Conservation (phyloP, 2,888 invertebrate genomes). For the Apoda limacodes region DNA sequence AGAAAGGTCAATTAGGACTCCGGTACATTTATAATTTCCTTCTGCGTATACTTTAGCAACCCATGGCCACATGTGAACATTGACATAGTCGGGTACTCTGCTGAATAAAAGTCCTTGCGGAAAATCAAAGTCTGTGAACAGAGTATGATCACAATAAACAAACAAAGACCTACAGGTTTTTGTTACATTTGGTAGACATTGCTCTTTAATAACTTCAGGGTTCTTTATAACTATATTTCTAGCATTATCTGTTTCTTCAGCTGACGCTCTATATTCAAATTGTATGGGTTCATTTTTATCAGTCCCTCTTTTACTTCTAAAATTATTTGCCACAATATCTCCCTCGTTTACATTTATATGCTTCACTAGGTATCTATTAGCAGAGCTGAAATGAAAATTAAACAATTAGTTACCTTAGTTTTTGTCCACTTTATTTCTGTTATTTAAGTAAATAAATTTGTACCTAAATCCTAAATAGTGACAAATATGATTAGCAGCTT, state of each 20-base stretch:
- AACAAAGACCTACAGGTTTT: slow-evolving; percentile 66
- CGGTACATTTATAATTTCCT: slow-evolving; percentile 77
- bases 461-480: slow-evolving; percentile 76
- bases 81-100: slow-evolving; percentile 23
- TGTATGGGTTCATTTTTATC: slow-evolving; percentile 32
- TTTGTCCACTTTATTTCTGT: too few species aligned
- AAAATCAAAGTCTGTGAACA: slow-evolving; percentile 42
- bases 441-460: slow-evolving; percentile 1
- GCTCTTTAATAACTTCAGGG: slow-evolving; percentile 48
- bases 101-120: slow-evolving; percentile 29
- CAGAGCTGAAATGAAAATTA: slow-evolving; percentile 34
- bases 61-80: slow-evolving; percentile 74
- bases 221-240: slow-evolving; percentile 38
- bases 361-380: slow-evolving; percentile 45
- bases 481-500: slow-evolving; percentile 71
- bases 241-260: slow-evolving; percentile 24
- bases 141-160: slow-evolving; percentile 61
- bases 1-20: slow-evolving; percentile 72
- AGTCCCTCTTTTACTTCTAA: slow-evolving; percentile 31
- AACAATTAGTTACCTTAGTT: slow-evolving; percentile 10
- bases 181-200: slow-evolving; percentile 54
- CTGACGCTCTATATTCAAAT: slow-evolving; percentile 34
- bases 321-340: slow-evolving; percentile 25
- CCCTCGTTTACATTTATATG: slow-evolving; percentile 45
- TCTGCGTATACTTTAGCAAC: slow-evolving; percentile 77